These are phyloP conservation scores for Lamellibrachia satsuma DNA, from an alignment of 2,888 invertebrate species.

Conservation along the genomic window DNA sequence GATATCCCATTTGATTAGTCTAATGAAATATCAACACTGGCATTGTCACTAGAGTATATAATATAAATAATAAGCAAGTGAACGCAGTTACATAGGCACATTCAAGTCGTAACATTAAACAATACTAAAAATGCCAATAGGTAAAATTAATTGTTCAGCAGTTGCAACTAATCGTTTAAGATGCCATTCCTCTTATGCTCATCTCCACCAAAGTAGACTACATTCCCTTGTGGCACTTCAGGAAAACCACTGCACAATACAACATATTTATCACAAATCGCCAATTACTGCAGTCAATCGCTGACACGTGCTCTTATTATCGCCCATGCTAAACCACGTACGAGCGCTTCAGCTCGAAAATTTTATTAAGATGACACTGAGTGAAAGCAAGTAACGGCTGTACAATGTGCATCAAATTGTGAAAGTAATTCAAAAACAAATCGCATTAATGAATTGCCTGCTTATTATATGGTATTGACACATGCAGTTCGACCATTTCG, in stretches of 20 bases:
- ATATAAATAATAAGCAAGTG: no score
- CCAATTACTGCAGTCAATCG: constrained; percentile 65
- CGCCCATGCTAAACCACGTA: not conserved
- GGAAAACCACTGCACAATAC: constrained; percentile 71
- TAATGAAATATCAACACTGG: no score
- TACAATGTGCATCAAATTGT: not conserved
- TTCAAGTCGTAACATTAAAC: no score
- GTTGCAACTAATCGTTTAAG: not conserved
- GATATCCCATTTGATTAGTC: no score
- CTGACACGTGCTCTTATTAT: not conserved
- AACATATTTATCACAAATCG: constrained; percentile 76
- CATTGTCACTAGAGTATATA: no score
- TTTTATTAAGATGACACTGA: not conserved
- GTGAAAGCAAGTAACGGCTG: not conserved
- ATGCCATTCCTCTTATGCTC: constrained; percentile 38
- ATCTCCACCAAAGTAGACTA: constrained; percentile 84
- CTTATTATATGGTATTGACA: no score
- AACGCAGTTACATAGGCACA: no score
- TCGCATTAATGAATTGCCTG: not conserved
- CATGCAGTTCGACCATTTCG: not conserved
- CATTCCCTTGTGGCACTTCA: constrained; percentile 49
- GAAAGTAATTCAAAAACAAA: not conserved
- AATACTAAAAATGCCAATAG: no score
- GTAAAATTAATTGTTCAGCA: no score
- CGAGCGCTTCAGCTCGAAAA: not conserved